Evolutionary conservation across 2,888 invertebrate genomes (phyloP).

Genomic region (Criorhina ranunculi): DNA sequence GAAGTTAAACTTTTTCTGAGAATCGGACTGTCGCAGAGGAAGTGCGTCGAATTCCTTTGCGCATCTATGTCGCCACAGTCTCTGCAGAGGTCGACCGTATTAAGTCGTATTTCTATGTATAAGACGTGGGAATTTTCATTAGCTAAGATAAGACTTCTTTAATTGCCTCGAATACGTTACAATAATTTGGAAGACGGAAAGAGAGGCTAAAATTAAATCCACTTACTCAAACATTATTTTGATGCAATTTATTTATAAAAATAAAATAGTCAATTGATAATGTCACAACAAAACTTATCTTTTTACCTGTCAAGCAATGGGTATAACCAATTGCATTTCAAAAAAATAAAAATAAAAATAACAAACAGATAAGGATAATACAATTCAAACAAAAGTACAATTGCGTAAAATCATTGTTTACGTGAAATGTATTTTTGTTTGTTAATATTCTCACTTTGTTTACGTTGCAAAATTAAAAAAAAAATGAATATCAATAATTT

Average conservation of each 20-base stretch:
- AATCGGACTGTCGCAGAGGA: no score
- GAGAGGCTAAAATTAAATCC: no score
- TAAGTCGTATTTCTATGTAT: no score
- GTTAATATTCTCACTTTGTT: background rate
- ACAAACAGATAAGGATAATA: constrained; percentile 23
- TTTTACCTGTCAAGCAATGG: constrained; percentile 21
- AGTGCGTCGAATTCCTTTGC: no score
- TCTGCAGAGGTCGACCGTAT: no score
- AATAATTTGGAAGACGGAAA: no score
- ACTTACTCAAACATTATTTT: background rate
- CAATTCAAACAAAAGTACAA: constrained; percentile 9
- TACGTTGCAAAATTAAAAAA: background rate
- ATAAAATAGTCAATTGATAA: constrained; percentile 11
- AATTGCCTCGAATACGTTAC: no score
- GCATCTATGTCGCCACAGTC: no score
- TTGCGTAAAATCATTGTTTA: background rate
- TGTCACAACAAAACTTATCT: constrained; percentile 31
- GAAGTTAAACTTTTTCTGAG: no score
- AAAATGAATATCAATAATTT: constrained; percentile 6
- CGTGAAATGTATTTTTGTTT: background rate
- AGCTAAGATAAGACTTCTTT: no score
- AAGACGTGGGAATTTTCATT: no score
- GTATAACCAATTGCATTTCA: constrained; percentile 24
- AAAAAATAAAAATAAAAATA: background rate
- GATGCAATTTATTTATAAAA: background rate